Base-by-base conservation (phyloP, 2,113 vertebrate genomes). In the Dasyornis broadbenti region DNA sequence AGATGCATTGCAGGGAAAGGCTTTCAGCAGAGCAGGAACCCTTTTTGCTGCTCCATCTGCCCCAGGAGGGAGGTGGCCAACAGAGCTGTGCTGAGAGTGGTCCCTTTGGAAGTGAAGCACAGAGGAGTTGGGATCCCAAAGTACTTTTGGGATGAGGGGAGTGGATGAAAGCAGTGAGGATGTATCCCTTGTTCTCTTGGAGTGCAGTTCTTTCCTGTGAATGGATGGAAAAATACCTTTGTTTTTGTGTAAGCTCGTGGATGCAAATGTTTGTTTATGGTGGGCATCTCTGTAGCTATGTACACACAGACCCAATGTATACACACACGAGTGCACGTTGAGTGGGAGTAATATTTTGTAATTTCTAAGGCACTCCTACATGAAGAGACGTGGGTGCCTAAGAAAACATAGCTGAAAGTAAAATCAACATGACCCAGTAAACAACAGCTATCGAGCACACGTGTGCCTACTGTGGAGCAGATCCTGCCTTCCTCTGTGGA, bases 331-430 rank as follows among this genome's bases (percentile, higher is more conserved):
- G 94, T 93, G 90, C 68, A 18, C 90, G 79, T 63, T 93, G 92
- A 93, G 93, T 96, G 68, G 95, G 93, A 96, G 93, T 83, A 95
- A 90, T 96, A 90, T 93, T 96, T 94, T 94, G 87, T 94, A 88
- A 92, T 95, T 96, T 95, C 76, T 50, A 35, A 94, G 95, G 91
- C 86, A 91, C 63, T 91, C 83, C 92, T 97, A 88, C 90, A 33
- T 93, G 90, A 92, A 83, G 92, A 89, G 87, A 90, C 3, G 90
- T 95, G 91, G 90, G 91, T 90, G 88, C 82, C 86, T 92, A 94
- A 92, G 90, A 88, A 96, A 95, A 95, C 82, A 93, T 83, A 93
- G 95, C 86, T 92, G 86, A 94, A 94, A 96, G 93, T 69, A 96
- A 96, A 94, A 95, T 92, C 88, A 95, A 92, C 91, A 86, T 86